Evolutionary conservation across 2,888 invertebrate species (phyloP), one percentile per base, ranked within the genome.

Genomic region (Dendrolimus houi): DNA sequence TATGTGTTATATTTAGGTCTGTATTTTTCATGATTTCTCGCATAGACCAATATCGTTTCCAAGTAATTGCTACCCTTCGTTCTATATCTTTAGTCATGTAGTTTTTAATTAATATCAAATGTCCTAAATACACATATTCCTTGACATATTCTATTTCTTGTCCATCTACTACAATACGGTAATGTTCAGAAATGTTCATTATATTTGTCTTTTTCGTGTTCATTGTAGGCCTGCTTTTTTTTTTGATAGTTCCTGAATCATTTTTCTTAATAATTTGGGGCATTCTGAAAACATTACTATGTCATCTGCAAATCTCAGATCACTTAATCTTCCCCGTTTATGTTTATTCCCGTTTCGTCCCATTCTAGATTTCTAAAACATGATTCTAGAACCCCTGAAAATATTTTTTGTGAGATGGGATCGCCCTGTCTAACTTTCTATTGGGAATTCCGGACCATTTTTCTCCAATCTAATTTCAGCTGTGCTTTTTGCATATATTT

Each of bases 241-340:
- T n/a, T 60, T 54, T 7, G 58, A 56, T 58, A 65, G 41, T 55
- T 62, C 60, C 53, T 64, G 60, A n/a, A 61, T 41, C 62, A 64
- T 65, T 56, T n/a, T 41, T 55, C 52, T 56, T 29, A 62, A 58
- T 41, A 54, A 56, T 59, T 54, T 53, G 17, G 64, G 57, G 52
- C 53, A 9, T 17, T 64, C 62, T 41, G 62, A 56, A 66, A n/a
- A 61, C 47, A 66, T 42, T n/a, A 64, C 54, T 7, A 63, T 47
- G 52, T 65, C 62, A 42, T 64, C 60, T 6, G 64, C 62, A 55
- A 58, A 60, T 29, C 58, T 42, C 52, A 58, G 13, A 54, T 61
- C 57, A 17, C n/a, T 58, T 52, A 59, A 52, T 10, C 47, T 17
- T 56, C 52, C 55, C 61, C 59, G 9, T 58, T 58, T 42, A 61